Percentiles rank a stretch among this genome's conserved stretches.
These are phyloP conservation scores for Cecropterus lyciades DNA, from an alignment of 1,140 invertebrate genomes.

Conservation along the genomic window DNA sequence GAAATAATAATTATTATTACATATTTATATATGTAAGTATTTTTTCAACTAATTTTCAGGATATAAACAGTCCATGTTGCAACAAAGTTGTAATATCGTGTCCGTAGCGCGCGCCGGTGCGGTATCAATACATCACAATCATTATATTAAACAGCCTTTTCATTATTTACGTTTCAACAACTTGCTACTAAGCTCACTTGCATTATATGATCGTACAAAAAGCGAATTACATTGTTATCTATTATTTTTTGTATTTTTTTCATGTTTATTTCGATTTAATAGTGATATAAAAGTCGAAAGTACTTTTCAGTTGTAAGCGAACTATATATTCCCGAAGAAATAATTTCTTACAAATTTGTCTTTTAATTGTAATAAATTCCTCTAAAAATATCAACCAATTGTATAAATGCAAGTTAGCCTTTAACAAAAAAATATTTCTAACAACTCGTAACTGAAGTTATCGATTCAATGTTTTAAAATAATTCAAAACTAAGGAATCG, in stretches of 20 bases:
- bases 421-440: constrained; percentile 15
- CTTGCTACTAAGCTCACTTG: constrained; percentile 36
- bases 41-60: too few relatives aligned
- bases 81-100: constrained; percentile 36
- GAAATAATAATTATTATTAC: too few relatives aligned
- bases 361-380: too few relatives aligned
- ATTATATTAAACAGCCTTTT: constrained; percentile 73
- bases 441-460: constrained; percentile 25
- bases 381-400: background rate
- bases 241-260: too few relatives aligned
- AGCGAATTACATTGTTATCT: too few relatives aligned
- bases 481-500: constrained; percentile 40
- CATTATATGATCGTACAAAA: constrained; percentile 14
- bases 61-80: background rate
- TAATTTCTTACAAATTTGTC: too few relatives aligned
- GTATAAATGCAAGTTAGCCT: constrained; percentile 7
- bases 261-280: too few relatives aligned
- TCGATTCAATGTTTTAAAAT: constrained; percentile 44
- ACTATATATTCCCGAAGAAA: too few relatives aligned
- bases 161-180: constrained; percentile 47
- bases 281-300: too few relatives aligned
- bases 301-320: too few relatives aligned
- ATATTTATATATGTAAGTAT: too few relatives aligned
- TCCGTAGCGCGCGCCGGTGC: constrained; percentile 67
- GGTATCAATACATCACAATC: constrained; percentile 70